Base-by-base conservation (phyloP, 2,113 vertebrate genomes). In the Apeltes quadracus region DNA sequence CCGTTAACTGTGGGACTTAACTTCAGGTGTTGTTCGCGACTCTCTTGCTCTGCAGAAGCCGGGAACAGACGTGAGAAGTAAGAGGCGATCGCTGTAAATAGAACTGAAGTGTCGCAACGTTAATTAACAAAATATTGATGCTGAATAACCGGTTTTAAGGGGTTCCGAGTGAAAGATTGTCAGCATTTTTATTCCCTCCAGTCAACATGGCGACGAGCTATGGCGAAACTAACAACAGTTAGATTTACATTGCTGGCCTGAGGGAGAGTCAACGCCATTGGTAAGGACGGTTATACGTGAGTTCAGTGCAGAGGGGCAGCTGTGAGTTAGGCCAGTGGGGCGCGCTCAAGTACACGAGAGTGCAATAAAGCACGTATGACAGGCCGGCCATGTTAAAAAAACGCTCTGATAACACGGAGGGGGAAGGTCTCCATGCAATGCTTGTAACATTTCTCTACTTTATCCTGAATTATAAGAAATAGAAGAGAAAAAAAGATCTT, bases 1-100 rank as follows among this genome's bases (percentile, higher is more conserved):
- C 44, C 3, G n/a, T 55, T 73, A 46, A 54, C 27, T 69, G 43
- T 61, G 44, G 29, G 79, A 70, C 78, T 73, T 29, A 7, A 36
- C 32, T 64, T 61, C 12, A 32, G 59, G 15, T 63, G 34, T 25
- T 29, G 34, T 76, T 27, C 1, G 5, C 66, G 65, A 44, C 29
- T 48, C 20, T 7, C 20, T 38, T 56, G 50, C 44, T 34, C 9
- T 61, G 36, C 27, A 44, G 34, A 54, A 27, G 11, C 15, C 6
- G n/a, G 29, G 15, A 34, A 65, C 20, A 12, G 5, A 27, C 7
- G 15, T 13, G 46, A 59, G 20, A 64, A 54, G 15, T 25, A 48
- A 14, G 54, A 44, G 2, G 9, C 23, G 34, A 59, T 15, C 18
- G 34, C 22, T 27, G 18, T 3, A 41, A 7, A 50, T n/a, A 22